Evolutionary conservation across 2,113 vertebrate species (phyloP).

Genomic region (Osmerus eperlanus): DNA sequence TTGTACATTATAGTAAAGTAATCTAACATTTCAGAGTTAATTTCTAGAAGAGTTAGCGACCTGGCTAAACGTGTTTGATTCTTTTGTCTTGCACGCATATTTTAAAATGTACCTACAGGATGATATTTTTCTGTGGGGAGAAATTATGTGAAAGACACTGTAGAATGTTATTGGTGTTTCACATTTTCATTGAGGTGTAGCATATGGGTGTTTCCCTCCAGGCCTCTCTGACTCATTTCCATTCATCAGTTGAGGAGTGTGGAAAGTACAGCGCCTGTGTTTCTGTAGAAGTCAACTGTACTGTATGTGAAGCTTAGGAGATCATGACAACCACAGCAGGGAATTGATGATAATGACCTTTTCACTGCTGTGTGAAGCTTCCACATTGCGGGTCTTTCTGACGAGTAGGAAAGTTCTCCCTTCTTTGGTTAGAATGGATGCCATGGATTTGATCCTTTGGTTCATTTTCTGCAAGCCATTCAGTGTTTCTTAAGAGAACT

Average conservation of each 20-base stretch:
- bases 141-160: background rate
- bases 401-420: background rate
- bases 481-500: background rate
- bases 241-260: slow-evolving; percentile 14
- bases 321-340: slow-evolving; percentile 28
- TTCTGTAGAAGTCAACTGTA: background rate
- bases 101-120: background rate
- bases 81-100: too few species aligned
- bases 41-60: background rate
- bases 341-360: background rate
- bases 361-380: slow-evolving; percentile 12
- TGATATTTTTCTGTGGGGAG: background rate
- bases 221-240: slow-evolving; percentile 21
- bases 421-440: too few species aligned
- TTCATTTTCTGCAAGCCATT: background rate
- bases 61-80: background rate
- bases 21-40: background rate
- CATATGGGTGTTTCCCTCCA: slow-evolving; percentile 26
- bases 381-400: background rate
- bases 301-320: slow-evolving; percentile 3
- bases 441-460: too few species aligned
- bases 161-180: background rate
- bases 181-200: slow-evolving; percentile 25
- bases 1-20: too few species aligned
- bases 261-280: slow-evolving; percentile 41